These are phyloP conservation scores for Varanus komodoensis DNA, from an alignment of 2,113 vertebrate species.

Conservation along the genomic window DNA sequence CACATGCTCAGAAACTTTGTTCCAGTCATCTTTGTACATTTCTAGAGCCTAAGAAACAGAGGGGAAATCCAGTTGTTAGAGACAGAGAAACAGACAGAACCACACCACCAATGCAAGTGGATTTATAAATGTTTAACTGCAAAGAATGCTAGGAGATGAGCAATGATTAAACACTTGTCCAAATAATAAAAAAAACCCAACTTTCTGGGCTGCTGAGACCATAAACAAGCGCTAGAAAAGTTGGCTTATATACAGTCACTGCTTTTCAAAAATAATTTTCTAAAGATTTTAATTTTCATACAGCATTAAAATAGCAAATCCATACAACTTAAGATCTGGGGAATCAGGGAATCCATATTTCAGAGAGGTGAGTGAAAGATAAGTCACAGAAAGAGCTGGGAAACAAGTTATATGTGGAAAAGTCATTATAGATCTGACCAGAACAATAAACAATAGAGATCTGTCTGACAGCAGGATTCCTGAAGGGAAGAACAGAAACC, in stretches of 20 bases:
- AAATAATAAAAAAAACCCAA: not conserved
- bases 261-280: no score
- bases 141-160: not conserved
- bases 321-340: not conserved
- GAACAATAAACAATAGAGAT: not conserved
- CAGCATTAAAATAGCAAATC: no score
- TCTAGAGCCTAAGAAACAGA: slow-evolving; percentile 86
- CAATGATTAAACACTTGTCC: not conserved
- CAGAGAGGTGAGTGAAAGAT: no score
- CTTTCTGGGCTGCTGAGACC: not conserved
- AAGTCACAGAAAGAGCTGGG: no score
- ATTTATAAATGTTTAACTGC: not conserved
- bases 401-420: no score
- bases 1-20: slow-evolving; percentile 97
- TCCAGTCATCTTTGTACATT: slow-evolving; percentile 99
- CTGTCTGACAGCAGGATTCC: not conserved
- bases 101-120: not conserved
- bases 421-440: not conserved
- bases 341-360: not conserved
- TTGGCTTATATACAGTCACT: no score
- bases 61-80: not conserved
- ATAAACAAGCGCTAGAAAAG: not conserved
- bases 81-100: not conserved
- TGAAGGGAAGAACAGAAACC: not conserved
- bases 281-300: not conserved